Percentiles rank a stretch among this genome's conserved stretches.
phyloP scores from a whole-genome alignment of 2,888 invertebrate genomes.

The Nemapogon koenigi region DNA sequence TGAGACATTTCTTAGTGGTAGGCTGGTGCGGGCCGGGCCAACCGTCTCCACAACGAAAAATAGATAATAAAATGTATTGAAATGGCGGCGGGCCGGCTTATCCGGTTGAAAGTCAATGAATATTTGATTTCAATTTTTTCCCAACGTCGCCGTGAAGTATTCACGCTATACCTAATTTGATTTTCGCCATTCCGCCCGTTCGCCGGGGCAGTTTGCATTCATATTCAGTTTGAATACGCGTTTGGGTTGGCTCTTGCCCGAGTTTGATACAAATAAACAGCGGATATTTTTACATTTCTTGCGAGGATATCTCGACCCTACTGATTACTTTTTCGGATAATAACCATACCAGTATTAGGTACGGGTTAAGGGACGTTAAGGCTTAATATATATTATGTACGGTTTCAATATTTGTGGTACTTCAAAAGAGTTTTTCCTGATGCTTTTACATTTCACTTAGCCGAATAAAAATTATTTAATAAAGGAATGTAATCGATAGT shows the following conservation, averaged over 20 bases:
- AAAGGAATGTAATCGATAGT: no score
- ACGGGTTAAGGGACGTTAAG: constrained; percentile 7
- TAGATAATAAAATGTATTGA: constrained; percentile 65
- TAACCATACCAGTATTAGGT: constrained; percentile 29
- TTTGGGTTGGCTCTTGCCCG: constrained; percentile 56
- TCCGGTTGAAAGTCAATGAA: constrained; percentile 65
- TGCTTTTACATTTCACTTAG: no score
- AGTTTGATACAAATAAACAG: constrained; percentile 64
- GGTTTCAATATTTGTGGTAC: background rate
- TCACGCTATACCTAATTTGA: constrained; percentile 65
- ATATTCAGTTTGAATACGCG: constrained; percentile 63
- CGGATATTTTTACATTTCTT: constrained; percentile 62
- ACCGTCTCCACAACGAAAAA: constrained; percentile 32
- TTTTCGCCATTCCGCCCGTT: constrained; percentile 61
- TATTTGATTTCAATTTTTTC: constrained; percentile 66
- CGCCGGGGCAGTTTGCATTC: constrained; percentile 62
- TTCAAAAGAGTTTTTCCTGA: no score
- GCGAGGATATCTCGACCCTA: constrained; percentile 54
- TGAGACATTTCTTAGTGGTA: constrained; percentile 25
- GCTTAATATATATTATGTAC: constrained; percentile 8
- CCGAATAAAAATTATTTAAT: no score
- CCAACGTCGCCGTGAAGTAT: constrained; percentile 63
- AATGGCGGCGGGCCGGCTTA: constrained; percentile 62
- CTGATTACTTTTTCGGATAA: constrained; percentile 59
- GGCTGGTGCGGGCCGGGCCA: constrained; percentile 24